Conservation (phyloP, 2,113 vertebrate species). For the Rhinopithecus roxellana region DNA sequence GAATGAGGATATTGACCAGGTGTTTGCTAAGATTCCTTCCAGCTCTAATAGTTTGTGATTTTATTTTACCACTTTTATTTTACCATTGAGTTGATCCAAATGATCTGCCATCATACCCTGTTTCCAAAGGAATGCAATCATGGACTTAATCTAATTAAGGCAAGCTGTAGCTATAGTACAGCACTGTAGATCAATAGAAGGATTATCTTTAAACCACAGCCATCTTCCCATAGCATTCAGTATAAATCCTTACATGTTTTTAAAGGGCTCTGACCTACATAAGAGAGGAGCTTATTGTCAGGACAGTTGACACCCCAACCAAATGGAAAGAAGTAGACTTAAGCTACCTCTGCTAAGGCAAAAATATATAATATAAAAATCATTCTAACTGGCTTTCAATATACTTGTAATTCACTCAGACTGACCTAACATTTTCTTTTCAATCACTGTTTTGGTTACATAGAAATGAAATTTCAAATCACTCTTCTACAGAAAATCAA, state of each 20-base stretch:
- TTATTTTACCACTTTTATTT: background rate
- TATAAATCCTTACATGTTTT: background rate
- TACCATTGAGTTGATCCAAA: background rate
- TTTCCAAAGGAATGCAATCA: background rate
- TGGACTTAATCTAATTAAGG: background rate
- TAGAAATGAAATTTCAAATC: background rate
- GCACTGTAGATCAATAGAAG: background rate
- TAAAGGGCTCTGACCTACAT: background rate
- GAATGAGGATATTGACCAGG: background rate
- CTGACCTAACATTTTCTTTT: background rate
- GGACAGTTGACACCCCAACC: background rate
- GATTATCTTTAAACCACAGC: background rate
- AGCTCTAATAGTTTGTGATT: background rate
- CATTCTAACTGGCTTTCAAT: background rate
- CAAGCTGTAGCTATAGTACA: background rate
- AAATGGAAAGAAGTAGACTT: background rate
- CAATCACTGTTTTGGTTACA: background rate
- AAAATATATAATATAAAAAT: background rate
- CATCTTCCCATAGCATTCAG: background rate
- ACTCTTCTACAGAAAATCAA: background rate
- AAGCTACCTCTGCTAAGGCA: background rate
- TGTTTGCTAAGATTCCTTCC: background rate
- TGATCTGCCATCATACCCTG: background rate
- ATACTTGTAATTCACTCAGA: background rate
- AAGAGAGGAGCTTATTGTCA: background rate